phyloP scores from a whole-genome alignment of 2,888 invertebrate species.

The Fragum sueziense region DNA sequence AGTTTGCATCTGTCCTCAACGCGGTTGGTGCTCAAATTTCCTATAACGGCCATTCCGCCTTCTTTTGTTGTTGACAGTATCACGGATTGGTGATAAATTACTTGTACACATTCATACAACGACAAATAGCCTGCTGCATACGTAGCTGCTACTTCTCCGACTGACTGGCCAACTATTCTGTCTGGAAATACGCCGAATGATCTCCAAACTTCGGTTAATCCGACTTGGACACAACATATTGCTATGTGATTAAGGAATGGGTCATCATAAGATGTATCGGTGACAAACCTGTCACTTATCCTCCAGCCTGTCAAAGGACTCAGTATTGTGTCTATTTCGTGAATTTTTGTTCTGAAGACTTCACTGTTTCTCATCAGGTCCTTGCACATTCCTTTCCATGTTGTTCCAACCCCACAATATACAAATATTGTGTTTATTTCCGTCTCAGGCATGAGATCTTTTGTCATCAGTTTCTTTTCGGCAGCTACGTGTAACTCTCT shows the following conservation, averaged over 20 bases:
- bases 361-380: constrained; percentile 56
- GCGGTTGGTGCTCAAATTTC: constrained; percentile 46
- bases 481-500: neutral
- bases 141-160: constrained; percentile 72
- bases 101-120: constrained; percentile 61
- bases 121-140: constrained; percentile 59
- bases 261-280: constrained; percentile 42
- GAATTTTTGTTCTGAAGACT: constrained; percentile 58
- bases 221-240: constrained; percentile 69
- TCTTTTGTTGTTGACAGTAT: constrained; percentile 53
- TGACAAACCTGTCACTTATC: constrained; percentile 27
- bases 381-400: constrained; percentile 72
- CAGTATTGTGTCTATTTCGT: constrained; percentile 58
- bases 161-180: constrained; percentile 67
- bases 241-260: constrained; percentile 66
- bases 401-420: constrained; percentile 74
- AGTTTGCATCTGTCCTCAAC: constrained; percentile 40
- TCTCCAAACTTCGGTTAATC: constrained; percentile 54
- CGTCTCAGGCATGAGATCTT: neutral
- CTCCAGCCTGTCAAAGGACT: constrained; percentile 38
- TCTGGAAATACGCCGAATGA: constrained; percentile 57
- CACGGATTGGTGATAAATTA: constrained; percentile 65
- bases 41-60: constrained; percentile 65
- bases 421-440: constrained; percentile 56
- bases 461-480: neutral